These are phyloP conservation scores for Erithacus rubecula DNA, from an alignment of 2,797 vertebrate species.

Conservation along the genomic window DNA sequence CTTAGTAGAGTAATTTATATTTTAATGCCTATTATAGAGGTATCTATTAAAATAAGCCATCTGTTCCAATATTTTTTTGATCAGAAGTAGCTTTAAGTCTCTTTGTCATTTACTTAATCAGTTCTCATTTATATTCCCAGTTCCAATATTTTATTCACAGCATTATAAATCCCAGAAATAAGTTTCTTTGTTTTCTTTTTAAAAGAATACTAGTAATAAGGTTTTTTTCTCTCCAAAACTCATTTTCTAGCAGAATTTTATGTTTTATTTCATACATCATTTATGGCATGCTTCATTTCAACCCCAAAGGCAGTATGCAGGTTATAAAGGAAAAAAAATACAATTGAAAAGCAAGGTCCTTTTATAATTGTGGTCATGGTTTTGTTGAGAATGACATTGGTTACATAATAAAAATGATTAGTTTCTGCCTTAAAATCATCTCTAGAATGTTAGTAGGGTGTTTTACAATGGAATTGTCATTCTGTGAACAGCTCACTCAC, in stretches of 20 bases:
- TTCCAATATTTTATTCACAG: not conserved
- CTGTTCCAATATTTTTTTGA: not conserved
- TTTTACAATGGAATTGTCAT: not conserved
- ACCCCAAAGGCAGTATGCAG: not conserved
- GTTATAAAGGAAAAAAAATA: not conserved
- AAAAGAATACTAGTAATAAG: not conserved
- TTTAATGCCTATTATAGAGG: not conserved
- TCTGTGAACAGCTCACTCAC: not conserved
- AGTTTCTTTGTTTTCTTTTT: not conserved
- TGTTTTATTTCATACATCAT: not conserved
- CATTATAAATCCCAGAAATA: constrained; percentile 19
- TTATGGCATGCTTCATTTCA: not conserved
- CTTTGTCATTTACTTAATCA: not conserved
- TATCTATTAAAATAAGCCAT: constrained; percentile 6
- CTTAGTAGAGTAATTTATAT: constrained; percentile 1
- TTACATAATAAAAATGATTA: not conserved
- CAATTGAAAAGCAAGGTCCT: not conserved
- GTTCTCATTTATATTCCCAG: not conserved
- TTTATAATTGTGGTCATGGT: not conserved
- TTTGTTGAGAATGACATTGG: not conserved
- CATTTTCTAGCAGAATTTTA: not conserved
- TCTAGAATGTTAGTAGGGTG: not conserved
- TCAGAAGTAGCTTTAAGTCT: constrained; percentile 6
- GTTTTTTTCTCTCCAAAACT: not conserved
- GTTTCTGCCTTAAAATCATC: not conserved